Conservation (phyloP, 2,113 vertebrate genomes). For the Neotragus pygmaeus region DNA sequence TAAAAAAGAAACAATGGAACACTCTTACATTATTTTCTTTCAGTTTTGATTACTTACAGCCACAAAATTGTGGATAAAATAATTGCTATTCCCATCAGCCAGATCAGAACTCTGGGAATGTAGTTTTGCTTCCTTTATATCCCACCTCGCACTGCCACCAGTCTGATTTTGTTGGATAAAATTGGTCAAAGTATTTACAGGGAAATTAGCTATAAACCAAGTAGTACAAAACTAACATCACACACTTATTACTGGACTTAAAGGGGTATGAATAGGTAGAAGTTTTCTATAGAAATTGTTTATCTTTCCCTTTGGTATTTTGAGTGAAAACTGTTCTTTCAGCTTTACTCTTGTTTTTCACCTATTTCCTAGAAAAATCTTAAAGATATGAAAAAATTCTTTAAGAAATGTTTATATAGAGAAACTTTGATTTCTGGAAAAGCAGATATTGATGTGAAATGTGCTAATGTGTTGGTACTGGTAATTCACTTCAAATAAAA, state of each 20-base stretch:
- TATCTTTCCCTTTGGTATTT: constrained; percentile 2
- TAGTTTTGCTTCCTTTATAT: neutral
- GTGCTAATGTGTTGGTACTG: neutral
- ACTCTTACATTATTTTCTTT: neutral
- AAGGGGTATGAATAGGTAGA: neutral
- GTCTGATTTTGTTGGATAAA: neutral
- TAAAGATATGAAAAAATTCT: neutral
- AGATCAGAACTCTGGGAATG: neutral
- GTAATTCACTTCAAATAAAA: neutral
- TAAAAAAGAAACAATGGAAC: neutral
- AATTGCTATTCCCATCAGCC: neutral
- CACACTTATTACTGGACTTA: neutral
- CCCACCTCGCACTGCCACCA: fast-evolving
- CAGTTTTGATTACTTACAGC: neutral
- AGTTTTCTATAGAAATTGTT: neutral
- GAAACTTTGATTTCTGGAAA: neutral
- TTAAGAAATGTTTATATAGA: neutral
- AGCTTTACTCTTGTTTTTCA: neutral
- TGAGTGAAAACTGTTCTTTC: neutral
- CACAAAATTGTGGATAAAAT: neutral
- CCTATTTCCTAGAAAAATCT: neutral
- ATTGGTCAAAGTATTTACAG: neutral
- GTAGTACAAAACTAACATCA: neutral
- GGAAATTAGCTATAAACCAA: neutral
- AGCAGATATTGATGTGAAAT: neutral